Evolutionary conservation across 1,140 invertebrate species (phyloP).

Genomic region (Coptotermes formosanus): DNA sequence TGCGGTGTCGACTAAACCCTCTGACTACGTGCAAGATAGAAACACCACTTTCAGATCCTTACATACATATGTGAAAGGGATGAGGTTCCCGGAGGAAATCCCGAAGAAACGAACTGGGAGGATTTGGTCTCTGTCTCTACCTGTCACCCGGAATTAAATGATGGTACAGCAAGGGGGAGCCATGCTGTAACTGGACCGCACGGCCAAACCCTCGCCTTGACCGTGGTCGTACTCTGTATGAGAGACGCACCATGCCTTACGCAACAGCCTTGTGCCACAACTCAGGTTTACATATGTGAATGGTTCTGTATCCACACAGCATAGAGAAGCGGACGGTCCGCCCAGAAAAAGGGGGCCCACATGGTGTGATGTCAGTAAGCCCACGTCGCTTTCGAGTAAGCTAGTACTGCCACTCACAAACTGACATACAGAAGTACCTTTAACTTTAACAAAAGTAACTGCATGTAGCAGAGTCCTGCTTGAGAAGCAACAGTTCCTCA

Average conservation of each 20-base stretch:
- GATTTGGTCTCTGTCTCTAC: not conserved
- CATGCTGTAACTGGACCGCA: not conserved
- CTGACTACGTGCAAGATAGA: not conserved
- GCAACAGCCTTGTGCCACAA: not conserved
- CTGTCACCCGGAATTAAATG: constrained; percentile 15
- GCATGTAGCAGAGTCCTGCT: too few relatives aligned
- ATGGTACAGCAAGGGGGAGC: not conserved
- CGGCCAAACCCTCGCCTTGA: not conserved
- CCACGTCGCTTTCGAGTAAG: not conserved
- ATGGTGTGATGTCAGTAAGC: too few relatives aligned
- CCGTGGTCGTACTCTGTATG: not conserved
- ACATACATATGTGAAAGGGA: not conserved
- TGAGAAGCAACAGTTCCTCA: too few relatives aligned
- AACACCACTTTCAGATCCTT: not conserved
- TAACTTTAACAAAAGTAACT: too few relatives aligned
- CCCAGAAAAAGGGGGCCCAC: not conserved
- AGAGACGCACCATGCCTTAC: not conserved
- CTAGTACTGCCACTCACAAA: too few relatives aligned
- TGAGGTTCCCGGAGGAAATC: constrained; percentile 11
- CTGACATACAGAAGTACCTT: too few relatives aligned
- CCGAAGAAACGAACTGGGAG: constrained; percentile 7
- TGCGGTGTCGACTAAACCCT: too few relatives aligned
- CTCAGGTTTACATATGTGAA: not conserved
- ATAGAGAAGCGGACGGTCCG: not conserved
- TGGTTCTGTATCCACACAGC: not conserved